phyloP scores from a whole-genome alignment of 2,113 vertebrate species.

The Halcyon malimbica region DNA sequence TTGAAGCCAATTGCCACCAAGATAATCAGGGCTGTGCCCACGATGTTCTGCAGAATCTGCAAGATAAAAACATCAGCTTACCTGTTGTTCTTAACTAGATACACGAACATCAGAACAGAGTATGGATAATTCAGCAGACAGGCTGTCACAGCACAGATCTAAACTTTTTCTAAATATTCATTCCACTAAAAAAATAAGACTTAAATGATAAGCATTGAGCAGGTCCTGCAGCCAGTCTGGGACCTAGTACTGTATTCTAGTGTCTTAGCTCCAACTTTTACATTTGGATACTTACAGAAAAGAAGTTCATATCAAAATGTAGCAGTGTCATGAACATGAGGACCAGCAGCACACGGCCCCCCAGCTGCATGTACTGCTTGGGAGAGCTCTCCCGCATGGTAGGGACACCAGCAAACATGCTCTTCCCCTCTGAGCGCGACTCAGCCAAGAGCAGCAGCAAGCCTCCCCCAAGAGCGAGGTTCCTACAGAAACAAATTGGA shows the following conservation, averaged over 20 bases:
- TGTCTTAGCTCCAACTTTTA: background rate
- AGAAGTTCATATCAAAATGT: constrained; percentile 93
- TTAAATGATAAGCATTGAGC: background rate
- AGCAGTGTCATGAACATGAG: constrained; percentile 99
- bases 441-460: constrained; percentile 92
- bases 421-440: constrained; percentile 95
- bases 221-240: background rate
- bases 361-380: constrained; percentile 98
- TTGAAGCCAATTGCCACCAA: constrained; percentile 97
- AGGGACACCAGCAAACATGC: constrained; percentile 97
- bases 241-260: background rate
- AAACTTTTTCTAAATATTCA: background rate
- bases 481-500: constrained; percentile 71
- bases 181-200: background rate
- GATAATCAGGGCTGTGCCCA: constrained; percentile 94
- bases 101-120: background rate
- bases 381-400: constrained; percentile 97
- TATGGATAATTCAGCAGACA: background rate
- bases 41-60: constrained; percentile 96
- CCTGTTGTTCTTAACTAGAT: background rate
- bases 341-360: constrained; percentile 91
- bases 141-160: background rate
- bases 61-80: background rate
- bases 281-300: constrained; percentile 85
- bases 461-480: constrained; percentile 94